Percentiles rank a stretch among this genome's conserved stretches.
Evolutionary conservation across 2,797 vertebrate species (phyloP).

Genomic region (Chiroxiphia lanceolata): DNA sequence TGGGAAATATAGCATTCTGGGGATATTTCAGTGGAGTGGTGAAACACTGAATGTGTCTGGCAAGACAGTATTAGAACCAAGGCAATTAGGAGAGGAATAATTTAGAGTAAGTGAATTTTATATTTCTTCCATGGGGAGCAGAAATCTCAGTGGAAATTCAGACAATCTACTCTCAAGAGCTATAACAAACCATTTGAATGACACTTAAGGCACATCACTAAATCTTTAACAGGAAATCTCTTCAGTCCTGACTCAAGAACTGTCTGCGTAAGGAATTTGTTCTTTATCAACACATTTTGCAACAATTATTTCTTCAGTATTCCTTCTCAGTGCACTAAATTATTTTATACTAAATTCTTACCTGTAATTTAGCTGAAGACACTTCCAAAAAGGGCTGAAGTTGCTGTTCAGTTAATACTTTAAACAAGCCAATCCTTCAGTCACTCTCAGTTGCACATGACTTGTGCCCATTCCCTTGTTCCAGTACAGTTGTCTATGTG

Average conservation of each 20-base stretch:
- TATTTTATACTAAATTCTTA: not conserved
- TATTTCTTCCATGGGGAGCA: not conserved
- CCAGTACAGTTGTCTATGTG: rapidly evolving
- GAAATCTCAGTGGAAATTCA: not conserved
- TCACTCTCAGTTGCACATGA: not conserved
- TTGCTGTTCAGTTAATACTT: not conserved
- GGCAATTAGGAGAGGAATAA: not conserved
- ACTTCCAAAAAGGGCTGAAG: not conserved
- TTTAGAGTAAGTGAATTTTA: not conserved
- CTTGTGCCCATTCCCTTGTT: not conserved
- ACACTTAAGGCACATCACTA: not conserved
- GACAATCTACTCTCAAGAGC: not conserved
- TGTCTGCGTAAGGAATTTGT: not conserved
- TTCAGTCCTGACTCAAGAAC: not conserved
- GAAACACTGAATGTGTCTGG: not conserved
- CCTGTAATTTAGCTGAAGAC: not conserved
- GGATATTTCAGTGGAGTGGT: not conserved
- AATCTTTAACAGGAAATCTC: not conserved
- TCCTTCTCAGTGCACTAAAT: not conserved
- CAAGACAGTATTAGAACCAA: not conserved
- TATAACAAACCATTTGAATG: not conserved
- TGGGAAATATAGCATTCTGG: not conserved
- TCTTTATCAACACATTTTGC: not conserved
- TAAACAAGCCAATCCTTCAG: not conserved
- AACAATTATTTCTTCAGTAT: not conserved